These are phyloP conservation scores for Mustelus asterias DNA, from an alignment of 2,113 vertebrate species.

Conservation along the genomic window DNA sequence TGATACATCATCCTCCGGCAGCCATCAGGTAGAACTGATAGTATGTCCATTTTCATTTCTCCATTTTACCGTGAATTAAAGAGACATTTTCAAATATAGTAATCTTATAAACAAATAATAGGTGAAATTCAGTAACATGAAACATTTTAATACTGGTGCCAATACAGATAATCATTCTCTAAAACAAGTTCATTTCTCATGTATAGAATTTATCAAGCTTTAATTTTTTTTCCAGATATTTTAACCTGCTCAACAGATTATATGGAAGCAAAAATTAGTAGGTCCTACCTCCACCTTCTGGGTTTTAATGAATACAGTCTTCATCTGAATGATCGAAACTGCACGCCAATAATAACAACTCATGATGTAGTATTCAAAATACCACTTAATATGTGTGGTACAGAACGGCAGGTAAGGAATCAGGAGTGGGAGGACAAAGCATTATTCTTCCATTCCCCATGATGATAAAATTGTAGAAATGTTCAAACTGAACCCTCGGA, in stretches of 20 bases:
- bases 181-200: not conserved
- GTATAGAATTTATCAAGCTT: not conserved
- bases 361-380: conserved; percentile 65
- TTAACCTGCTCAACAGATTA: conserved; percentile 62
- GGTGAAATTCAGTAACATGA: not conserved
- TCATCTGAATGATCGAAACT: conserved; percentile 62
- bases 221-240: conserved; percentile 39
- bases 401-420: conserved; percentile 50
- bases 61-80: not conserved
- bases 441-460: not conserved
- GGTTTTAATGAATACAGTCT: conserved; percentile 56
- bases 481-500: not conserved
- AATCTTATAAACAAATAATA: not conserved
- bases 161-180: not conserved
- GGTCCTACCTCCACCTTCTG: conserved; percentile 58
- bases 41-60: no score
- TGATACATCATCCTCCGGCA: no score
- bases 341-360: conserved; percentile 51
- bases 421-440: not conserved
- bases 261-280: conserved; percentile 65
- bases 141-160: not conserved
- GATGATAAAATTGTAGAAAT: not conserved
- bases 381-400: conserved; percentile 66
- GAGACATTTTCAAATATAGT: not conserved
- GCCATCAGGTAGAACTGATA: no score